These are phyloP conservation scores for Hypena proboscidalis DNA, from an alignment of 2,888 invertebrate genomes.

Conservation along the genomic window DNA sequence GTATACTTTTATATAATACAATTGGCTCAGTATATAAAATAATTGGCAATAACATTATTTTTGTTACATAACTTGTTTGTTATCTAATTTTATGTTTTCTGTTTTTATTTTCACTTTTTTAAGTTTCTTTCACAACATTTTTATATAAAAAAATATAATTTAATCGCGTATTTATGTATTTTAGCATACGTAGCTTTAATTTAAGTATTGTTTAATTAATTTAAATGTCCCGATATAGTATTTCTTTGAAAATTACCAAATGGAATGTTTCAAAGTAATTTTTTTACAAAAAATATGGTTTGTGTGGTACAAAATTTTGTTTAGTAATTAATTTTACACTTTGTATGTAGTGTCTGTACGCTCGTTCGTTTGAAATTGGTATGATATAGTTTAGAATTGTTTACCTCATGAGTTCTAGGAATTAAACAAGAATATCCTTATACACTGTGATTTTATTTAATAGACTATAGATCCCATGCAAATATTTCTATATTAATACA, in stretches of 20 bases:
- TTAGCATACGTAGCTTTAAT: constrained; percentile 78
- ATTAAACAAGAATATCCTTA: constrained; percentile 80
- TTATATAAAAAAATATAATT: constrained; percentile 53
- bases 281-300: constrained; percentile 33
- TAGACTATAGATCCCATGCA: too few relatives aligned
- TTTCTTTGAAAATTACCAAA: constrained; percentile 55
- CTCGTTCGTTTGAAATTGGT: constrained; percentile 64
- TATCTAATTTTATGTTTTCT: constrained; percentile 81
- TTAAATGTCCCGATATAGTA: constrained; percentile 58
- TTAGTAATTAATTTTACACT: constrained; percentile 32
- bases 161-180: constrained; percentile 78
- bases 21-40: constrained; percentile 46
- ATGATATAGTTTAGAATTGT: constrained; percentile 80
- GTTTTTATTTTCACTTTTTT: constrained; percentile 59
- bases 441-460: constrained; percentile 53
- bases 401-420: constrained; percentile 85
- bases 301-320: constrained; percentile 56
- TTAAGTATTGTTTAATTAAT: constrained; percentile 67
- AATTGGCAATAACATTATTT: constrained; percentile 68
- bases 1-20: constrained; percentile 17
- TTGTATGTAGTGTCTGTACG: constrained; percentile 53
- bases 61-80: constrained; percentile 76
- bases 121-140: constrained; percentile 59
- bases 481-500: too few relatives aligned
- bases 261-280: constrained; percentile 65